Conservation (phyloP, 2,113 vertebrate species). For the Sakesphorus luctuosus region DNA sequence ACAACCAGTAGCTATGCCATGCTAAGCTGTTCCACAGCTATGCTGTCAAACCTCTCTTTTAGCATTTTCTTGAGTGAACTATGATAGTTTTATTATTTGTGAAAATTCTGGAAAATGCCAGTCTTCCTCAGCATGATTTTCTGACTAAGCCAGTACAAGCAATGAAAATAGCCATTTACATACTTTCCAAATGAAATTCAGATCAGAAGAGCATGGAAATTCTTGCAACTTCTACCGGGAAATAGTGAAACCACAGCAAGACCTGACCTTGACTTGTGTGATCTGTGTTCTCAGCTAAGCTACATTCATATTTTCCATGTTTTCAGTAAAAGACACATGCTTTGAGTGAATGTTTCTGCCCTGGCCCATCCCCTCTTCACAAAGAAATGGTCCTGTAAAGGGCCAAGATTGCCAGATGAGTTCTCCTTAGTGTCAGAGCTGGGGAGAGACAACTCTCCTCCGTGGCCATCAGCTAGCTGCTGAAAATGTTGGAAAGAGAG, state of each 20-base stretch:
- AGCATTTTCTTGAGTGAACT: not conserved
- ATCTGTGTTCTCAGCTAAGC: constrained; percentile 42
- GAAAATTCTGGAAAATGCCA: constrained; percentile 31
- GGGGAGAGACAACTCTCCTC: fast-evolving
- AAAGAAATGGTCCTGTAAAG: not conserved
- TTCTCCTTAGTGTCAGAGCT: not conserved
- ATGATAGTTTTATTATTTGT: not conserved
- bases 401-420: not conserved
- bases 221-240: constrained; percentile 41
- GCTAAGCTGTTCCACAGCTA: not conserved
- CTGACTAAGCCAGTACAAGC: constrained; percentile 11
- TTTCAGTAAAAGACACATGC: not conserved
- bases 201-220: constrained; percentile 50
- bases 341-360: not conserved
- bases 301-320: constrained; percentile 22
- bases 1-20: not conserved
- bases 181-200: constrained; percentile 64
- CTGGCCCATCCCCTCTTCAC: not conserved
- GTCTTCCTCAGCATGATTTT: constrained; percentile 1
- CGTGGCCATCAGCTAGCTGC: not conserved
- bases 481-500: not conserved
- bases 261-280: not conserved
- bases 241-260: constrained; percentile 39
- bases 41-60: not conserved
- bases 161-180: constrained; percentile 46